Conservation (phyloP, 2,797 vertebrate species). For the Lacerta agilis region DNA sequence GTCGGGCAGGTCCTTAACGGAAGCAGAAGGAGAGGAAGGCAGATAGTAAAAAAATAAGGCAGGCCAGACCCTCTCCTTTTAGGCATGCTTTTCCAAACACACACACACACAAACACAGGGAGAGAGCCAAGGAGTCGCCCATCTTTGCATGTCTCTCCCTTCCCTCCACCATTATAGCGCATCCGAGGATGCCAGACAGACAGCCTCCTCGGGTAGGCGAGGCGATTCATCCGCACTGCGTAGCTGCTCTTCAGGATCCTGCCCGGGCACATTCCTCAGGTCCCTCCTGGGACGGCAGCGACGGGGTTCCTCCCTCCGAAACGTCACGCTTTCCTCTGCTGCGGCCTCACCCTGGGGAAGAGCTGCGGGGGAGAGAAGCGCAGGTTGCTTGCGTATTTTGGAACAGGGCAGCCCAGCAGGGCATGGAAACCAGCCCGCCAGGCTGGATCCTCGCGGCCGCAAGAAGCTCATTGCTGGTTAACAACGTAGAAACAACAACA, state of each 20-base stretch:
- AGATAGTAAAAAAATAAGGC: fast-evolving
- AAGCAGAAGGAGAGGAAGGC: not conserved
- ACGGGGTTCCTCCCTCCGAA: fast-evolving
- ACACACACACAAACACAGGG: not conserved
- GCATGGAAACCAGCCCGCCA: not conserved
- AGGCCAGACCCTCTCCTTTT: no score
- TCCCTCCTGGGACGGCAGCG: not conserved
- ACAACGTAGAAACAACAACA: no score
- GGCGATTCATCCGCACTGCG: not conserved
- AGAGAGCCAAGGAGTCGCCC: not conserved
- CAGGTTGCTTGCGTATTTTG: no score
- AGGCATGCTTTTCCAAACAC: no score
- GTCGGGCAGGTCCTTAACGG: not conserved
- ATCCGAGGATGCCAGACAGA: not conserved
- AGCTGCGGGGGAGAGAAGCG: constrained; percentile 56
- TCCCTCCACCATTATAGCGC: no score
- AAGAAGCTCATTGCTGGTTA: no score
- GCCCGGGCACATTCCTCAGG: not conserved
- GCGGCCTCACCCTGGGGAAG: constrained; percentile 75
- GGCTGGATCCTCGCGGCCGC: not conserved
- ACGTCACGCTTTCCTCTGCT: constrained; percentile 58
- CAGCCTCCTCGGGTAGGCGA: not conserved
- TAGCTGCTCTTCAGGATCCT: not conserved
- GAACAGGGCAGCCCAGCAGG: no score
- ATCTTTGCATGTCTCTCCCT: no score